A percentile compares a stretch with the other conserved stretches of the same genome.
Evolutionary conservation across 2,888 invertebrate species (phyloP).

Genomic region (Erebia palarica): DNA sequence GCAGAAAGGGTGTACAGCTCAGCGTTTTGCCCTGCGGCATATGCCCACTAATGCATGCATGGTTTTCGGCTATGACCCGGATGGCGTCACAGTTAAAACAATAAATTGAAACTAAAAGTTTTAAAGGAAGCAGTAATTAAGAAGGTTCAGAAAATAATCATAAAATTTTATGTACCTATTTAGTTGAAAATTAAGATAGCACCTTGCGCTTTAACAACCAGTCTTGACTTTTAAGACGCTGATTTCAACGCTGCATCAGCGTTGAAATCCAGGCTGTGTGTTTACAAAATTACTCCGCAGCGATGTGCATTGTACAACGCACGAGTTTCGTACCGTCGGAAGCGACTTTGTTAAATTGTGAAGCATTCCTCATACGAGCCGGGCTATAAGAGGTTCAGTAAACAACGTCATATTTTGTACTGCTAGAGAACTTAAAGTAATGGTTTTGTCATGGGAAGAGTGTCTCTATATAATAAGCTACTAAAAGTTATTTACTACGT

Average conservation of each 20-base stretch:
- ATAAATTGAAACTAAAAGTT: no score
- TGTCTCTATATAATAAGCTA: constrained; percentile 26
- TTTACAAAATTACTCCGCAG: neutral
- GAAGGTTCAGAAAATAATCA: no score
- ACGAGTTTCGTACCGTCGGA: constrained; percentile 21
- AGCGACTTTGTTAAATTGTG: constrained; percentile 36
- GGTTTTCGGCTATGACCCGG: no score
- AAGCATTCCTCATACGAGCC: constrained; percentile 35
- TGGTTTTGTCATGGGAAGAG: constrained; percentile 29
- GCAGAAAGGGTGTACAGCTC: no score
- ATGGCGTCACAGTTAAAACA: no score
- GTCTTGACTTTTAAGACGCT: no score
- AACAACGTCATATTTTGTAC: constrained; percentile 32
- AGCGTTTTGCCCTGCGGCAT: no score
- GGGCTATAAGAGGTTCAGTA: constrained; percentile 34
- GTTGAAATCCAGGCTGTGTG: neutral
- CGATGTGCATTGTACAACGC: constrained; percentile 1
- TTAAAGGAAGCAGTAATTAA: no score
- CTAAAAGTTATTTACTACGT: neutral
- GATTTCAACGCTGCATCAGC: neutral
- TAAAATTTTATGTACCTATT: no score
- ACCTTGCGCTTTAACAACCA: no score
- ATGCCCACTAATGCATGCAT: no score
- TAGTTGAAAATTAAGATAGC: no score
- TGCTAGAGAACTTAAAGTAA: constrained; percentile 31